Evolutionary conservation across 1,140 invertebrate species (phyloP).

Genomic region (Sitobion miscanthi): DNA sequence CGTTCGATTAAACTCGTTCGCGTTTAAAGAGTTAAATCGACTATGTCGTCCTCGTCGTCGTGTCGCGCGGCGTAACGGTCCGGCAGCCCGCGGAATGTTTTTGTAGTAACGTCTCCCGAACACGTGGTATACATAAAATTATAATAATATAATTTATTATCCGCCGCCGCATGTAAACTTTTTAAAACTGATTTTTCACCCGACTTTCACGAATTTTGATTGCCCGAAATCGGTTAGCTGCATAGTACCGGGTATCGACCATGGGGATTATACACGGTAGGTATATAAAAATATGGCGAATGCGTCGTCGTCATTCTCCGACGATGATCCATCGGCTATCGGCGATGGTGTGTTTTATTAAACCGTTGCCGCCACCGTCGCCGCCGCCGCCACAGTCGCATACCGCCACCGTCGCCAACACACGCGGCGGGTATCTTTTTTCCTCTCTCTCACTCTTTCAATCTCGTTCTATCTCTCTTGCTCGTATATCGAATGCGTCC

Average conservation of each 20-base stretch:
- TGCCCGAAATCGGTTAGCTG: not conserved
- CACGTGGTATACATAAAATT: not conserved
- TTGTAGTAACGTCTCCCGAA: conserved; percentile 5
- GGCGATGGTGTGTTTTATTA: not conserved
- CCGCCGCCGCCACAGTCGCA: not conserved
- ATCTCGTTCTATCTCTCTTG: not conserved
- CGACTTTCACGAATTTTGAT: not conserved
- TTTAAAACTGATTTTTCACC: not conserved
- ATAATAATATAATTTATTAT: not conserved
- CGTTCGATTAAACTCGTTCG: conserved; percentile 27
- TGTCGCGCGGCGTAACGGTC: conserved; percentile 3
- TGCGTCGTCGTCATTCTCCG: not conserved
- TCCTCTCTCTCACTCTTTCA: not conserved
- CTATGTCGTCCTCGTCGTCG: not conserved
- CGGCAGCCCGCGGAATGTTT: conserved; percentile 1
- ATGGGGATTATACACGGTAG: not conserved
- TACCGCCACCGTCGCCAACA: not conserved
- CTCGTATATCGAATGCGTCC: not conserved
- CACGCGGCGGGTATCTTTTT: not conserved
- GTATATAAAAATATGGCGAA: not conserved
- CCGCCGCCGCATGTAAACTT: not conserved
- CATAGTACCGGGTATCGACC: too few relatives aligned
- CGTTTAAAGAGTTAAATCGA: conserved; percentile 18
- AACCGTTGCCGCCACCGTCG: not conserved
- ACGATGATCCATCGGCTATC: conserved; percentile 16